phyloP scores from a whole-genome alignment of 2,797 vertebrate genomes.

The Gephyroberyx darwinii region DNA sequence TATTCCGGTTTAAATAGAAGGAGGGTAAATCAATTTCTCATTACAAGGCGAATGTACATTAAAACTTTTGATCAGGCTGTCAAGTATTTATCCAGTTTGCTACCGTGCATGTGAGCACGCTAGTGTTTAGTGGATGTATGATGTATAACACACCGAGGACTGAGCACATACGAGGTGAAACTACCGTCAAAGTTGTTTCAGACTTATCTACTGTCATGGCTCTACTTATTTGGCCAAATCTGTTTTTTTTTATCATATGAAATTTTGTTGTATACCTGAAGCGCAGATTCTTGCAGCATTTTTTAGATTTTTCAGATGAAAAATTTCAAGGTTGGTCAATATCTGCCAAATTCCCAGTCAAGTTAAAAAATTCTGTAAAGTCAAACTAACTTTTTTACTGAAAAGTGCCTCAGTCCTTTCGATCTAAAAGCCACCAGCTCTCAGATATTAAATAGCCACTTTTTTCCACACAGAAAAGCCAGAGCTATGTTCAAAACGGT shows the following conservation, averaged over 20 bases:
- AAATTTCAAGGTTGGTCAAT: background rate
- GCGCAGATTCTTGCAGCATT: background rate
- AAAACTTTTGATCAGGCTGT: too few species aligned
- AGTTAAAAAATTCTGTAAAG: background rate
- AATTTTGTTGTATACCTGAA: background rate
- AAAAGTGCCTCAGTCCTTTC: background rate
- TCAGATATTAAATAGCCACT: slow-evolving; percentile 18
- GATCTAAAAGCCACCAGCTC: background rate
- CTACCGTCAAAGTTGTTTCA: slow-evolving; percentile 30
- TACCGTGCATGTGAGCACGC: too few species aligned
- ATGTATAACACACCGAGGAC: slow-evolving; percentile 27
- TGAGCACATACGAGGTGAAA: slow-evolving; percentile 12
- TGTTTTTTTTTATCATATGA: slow-evolving; percentile 5
- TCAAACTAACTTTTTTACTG: background rate
- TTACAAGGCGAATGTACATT: too few species aligned
- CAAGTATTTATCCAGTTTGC: too few species aligned
- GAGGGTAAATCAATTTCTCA: too few species aligned
- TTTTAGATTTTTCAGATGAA: background rate
- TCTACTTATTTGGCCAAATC: slow-evolving; percentile 19
- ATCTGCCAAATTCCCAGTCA: background rate
- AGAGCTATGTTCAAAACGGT: too few species aligned
- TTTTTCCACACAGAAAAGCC: background rate
- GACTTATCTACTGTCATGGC: slow-evolving; percentile 19
- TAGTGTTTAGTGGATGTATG: background rate
- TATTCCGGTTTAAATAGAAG: too few species aligned